Percentiles rank a stretch among this genome's conserved stretches.
Evolutionary conservation across 2,797 vertebrate species (phyloP).

Genomic region (Mormyrus hasselquistii): DNA sequence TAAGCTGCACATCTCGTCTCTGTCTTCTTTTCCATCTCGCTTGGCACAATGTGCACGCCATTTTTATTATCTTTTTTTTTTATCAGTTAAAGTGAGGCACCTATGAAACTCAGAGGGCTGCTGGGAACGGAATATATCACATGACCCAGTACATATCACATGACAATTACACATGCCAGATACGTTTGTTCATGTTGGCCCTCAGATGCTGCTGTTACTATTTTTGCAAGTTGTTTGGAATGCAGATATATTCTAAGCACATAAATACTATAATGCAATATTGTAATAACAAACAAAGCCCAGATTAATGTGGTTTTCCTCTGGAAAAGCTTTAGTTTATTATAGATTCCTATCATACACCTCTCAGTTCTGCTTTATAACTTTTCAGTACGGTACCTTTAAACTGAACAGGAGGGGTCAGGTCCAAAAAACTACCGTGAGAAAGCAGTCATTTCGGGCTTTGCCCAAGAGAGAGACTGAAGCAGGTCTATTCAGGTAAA

Average conservation of each 20-base stretch:
- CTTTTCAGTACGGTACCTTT: neutral
- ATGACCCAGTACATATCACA: neutral
- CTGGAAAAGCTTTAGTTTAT: neutral
- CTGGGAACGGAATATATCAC: neutral
- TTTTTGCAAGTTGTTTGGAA: neutral
- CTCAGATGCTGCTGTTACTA: neutral
- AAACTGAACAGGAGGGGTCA: neutral
- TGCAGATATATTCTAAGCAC: conserved; percentile 14
- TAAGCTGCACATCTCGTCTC: neutral
- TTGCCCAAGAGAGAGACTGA: neutral
- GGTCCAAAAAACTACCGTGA: neutral
- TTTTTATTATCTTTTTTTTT: neutral
- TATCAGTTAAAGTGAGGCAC: neutral
- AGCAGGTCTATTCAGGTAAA: neutral
- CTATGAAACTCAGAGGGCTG: neutral
- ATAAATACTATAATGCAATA: neutral
- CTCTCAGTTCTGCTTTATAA: neutral
- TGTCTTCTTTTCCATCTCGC: neutral
- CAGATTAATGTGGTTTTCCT: neutral
- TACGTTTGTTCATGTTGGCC: neutral
- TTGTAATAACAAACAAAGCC: neutral
- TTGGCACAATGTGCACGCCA: neutral
- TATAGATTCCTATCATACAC: neutral
- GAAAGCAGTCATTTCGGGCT: neutral
- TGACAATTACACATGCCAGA: neutral